Evolutionary conservation across 30 jellyfish, hydroid and myxozoan species (phyloP), one percentile per base, ranked within the genome.

Genomic region (Hydractinia symbiolongicarpus): DNA sequence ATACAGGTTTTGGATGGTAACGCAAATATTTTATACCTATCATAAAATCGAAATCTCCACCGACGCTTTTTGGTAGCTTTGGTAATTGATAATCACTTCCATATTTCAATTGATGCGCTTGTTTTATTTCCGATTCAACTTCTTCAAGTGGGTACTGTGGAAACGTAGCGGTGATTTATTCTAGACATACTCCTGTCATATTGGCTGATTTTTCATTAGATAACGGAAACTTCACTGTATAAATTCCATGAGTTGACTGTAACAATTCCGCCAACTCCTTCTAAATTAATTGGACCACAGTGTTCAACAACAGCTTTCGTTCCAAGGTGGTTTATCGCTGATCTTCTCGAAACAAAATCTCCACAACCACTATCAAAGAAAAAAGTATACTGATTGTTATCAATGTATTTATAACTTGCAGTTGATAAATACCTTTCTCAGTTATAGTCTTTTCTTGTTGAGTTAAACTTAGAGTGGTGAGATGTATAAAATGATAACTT

Each of bases 31-130:
- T 79, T 0, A 79, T 54, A 9, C 88, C 88, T 6, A 79, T 13
- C 85, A 77, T 77, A 17, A 77, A 1, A 16, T 77, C 68, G 15
- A 77, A 53, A 4, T 77, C 85, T 17, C 85, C 85, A 54, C 85
- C 85, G 44, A 54, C 81, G 6, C 54, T 17, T 55, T 20, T 57
- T 5, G 79, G 54, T 53, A 60, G 85, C 8, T 53, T 62, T 5
- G 85, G 85, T 7, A 71, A 15, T 14, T 20, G 9, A 8, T 30
- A 49, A 4, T 15, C 8, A n/a, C 13, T 30, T 49, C 80, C 80
- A 9, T 51, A 8, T 9, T 9, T 9, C 71, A 58, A 8, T 64
- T 4, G 9, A 3, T 71, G 51, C 51, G 60, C 40, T 7, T 71
- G 40, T 8, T 9, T 54, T 8, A 71, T 71, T 15, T 71, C 80